phyloP scores from a whole-genome alignment of 2,797 vertebrate genomes.

The Muscicapa comitata region DNA sequence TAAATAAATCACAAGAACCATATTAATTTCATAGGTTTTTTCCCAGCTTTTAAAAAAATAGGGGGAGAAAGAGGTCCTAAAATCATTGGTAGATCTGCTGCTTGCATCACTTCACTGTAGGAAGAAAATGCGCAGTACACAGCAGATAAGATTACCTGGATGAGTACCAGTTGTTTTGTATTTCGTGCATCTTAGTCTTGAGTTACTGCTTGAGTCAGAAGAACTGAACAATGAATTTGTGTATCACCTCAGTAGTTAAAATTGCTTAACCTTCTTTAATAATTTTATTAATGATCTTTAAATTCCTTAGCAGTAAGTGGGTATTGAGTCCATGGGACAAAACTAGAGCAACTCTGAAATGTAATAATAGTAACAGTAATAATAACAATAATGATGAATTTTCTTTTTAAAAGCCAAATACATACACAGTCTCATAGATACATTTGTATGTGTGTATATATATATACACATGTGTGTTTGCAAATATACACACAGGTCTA shows the following conservation, averaged over 20 bases:
- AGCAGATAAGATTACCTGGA: not conserved
- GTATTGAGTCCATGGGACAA: not conserved
- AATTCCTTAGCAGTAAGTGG: not conserved
- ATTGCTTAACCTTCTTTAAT: not conserved
- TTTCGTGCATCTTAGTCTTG: not conserved
- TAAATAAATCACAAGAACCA: not conserved
- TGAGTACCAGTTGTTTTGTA: not conserved
- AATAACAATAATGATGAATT: not conserved
- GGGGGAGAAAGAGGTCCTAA: fast-evolving
- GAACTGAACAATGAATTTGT: not conserved
- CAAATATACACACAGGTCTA: not conserved
- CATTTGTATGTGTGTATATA: fast-evolving
- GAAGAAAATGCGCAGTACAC: not conserved
- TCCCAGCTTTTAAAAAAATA: not conserved
- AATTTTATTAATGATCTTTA: not conserved
- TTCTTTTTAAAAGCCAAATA: not conserved
- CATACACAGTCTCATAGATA: not conserved
- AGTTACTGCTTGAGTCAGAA: not conserved
- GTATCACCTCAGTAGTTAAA: not conserved
- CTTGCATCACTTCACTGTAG: not conserved
- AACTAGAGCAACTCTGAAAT: not conserved
- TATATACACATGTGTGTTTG: fast-evolving
- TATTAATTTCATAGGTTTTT: not conserved
- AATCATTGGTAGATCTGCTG: not conserved
- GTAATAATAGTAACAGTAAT: not conserved